phyloP scores from a whole-genome alignment of 2,797 vertebrate species.

The Notamacropus eugenii region DNA sequence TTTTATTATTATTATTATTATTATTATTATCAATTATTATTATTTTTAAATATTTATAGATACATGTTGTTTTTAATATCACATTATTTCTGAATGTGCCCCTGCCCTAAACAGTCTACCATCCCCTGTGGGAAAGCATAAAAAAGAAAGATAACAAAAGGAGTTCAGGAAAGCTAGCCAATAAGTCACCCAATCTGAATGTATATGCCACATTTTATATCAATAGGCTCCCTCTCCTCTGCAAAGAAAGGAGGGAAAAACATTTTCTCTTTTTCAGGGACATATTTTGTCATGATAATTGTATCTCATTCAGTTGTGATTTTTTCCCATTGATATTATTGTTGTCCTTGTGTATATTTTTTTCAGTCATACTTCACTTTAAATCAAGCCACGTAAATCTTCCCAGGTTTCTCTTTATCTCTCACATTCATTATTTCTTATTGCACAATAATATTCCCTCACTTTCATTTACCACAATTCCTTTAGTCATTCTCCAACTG shows the following conservation, averaged over 20 bases:
- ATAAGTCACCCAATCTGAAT: not conserved
- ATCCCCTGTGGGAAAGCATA: not conserved
- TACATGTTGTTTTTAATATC: too few relatives aligned
- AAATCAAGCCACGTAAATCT: not conserved
- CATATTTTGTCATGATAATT: not conserved
- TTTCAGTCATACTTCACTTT: not conserved
- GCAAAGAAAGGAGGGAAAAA: not conserved
- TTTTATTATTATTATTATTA: too few relatives aligned
- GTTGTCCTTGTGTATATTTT: not conserved
- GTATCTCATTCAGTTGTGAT: not conserved
- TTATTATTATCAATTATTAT: not conserved
- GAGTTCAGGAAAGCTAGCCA: not conserved
- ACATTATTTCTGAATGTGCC: not conserved
- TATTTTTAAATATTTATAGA: not conserved
- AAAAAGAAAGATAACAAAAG: not conserved
- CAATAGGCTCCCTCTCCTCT: not conserved
- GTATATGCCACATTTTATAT: not conserved
- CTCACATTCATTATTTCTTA: not conserved
- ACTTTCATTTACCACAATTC: not conserved
- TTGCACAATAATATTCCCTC: too few relatives aligned
- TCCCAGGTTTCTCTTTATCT: not conserved
- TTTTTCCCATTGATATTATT: not conserved
- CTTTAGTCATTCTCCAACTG: not conserved
- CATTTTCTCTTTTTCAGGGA: not conserved
- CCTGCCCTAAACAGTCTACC: not conserved